These are phyloP conservation scores for Drosophila busckii DNA, from an alignment of 1,140 invertebrate genomes.

Conservation along the genomic window DNA sequence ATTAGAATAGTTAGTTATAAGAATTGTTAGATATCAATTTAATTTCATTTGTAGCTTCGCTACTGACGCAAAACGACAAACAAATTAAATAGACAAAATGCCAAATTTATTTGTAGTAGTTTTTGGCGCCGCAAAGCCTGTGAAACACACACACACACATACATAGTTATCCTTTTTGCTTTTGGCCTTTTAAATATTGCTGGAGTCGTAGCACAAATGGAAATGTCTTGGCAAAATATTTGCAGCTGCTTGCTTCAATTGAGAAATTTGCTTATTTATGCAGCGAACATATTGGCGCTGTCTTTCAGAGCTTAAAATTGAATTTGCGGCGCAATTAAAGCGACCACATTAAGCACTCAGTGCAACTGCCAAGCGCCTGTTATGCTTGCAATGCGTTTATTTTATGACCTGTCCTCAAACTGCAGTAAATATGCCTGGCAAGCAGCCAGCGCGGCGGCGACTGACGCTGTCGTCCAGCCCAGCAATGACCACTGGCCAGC, in stretches of 20 bases:
- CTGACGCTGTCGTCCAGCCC: conserved; percentile 21
- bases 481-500: conserved; percentile 39
- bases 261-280: conserved; percentile 67
- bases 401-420: conserved; percentile 58
- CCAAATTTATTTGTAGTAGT: conserved; percentile 76
- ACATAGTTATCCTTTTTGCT: conserved; percentile 22
- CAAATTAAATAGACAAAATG: conserved; percentile 72
- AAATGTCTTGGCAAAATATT: conserved; percentile 61
- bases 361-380: background rate
- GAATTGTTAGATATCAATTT: too few relatives aligned
- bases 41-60: too few relatives aligned
- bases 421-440: conserved; percentile 61
- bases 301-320: conserved; percentile 30
- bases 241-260: conserved; percentile 38
- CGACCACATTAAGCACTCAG: conserved; percentile 27
- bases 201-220: conserved; percentile 36
- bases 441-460: conserved; percentile 47
- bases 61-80: conserved; percentile 50
- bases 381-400: background rate
- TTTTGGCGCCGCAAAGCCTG: conserved; percentile 64
- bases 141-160: conserved; percentile 3
- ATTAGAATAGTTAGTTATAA: too few relatives aligned
- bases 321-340: conserved; percentile 71
- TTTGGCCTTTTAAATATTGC: conserved; percentile 10
- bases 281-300: conserved; percentile 55